Conservation (phyloP, 2,797 vertebrate species). For the Pogonophryne albipinna region DNA sequence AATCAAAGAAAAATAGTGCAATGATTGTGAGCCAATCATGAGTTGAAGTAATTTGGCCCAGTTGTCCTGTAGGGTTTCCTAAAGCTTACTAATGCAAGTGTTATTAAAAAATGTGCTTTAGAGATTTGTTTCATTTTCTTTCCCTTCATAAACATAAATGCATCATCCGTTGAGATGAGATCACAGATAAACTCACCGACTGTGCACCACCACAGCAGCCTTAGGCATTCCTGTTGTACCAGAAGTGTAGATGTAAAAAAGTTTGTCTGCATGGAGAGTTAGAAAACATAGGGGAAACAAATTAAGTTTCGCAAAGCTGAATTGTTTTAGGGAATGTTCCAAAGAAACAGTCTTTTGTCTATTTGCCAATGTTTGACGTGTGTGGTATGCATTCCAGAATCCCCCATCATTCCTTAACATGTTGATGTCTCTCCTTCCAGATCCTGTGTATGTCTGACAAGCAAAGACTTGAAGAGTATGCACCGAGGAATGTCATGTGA, state of each 20-base stretch:
- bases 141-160: neutral
- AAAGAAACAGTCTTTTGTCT: neutral
- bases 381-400: conserved; percentile 12
- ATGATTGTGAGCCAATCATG: neutral
- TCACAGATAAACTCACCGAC: conserved; percentile 80
- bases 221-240: conserved; percentile 92
- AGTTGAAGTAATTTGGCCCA: neutral
- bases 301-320: neutral
- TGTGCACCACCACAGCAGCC: conserved; percentile 91
- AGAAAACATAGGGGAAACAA: neutral
- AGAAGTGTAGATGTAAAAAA: conserved; percentile 93
- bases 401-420: conserved; percentile 32
- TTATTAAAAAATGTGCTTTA: neutral
- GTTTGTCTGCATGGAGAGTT: conserved; percentile 77
- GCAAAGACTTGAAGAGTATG: conserved; percentile 66
- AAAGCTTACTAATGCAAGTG: neutral
- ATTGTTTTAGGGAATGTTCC: neutral
- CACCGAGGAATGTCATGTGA: conserved; percentile 59
- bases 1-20: neutral
- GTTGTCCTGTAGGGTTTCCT: neutral
- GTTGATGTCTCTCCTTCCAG: conserved; percentile 25
- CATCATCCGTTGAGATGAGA: neutral
- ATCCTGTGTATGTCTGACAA: conserved; percentile 25
- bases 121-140: neutral
- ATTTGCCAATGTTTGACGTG: neutral